These are phyloP conservation scores for Archegozetes longisetosus DNA, from an alignment of 1,140 invertebrate species.

Conservation along the genomic window DNA sequence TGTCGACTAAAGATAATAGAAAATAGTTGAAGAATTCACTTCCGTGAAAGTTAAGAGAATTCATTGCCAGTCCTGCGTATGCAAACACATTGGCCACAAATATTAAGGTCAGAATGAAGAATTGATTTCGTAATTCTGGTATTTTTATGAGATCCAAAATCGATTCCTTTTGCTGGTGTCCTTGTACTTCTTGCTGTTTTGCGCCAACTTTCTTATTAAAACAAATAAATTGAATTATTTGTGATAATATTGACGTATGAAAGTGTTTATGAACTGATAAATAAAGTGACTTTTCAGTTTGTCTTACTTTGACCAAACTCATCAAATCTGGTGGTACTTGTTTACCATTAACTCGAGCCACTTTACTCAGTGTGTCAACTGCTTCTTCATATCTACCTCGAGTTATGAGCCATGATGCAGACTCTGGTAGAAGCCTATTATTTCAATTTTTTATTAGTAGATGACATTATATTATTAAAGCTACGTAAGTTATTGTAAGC, in stretches of 20 bases:
- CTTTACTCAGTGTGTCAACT: slow-evolving; percentile 26
- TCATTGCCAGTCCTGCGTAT: slow-evolving; percentile 23
- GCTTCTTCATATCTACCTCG: slow-evolving; percentile 29
- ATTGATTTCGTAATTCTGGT: slow-evolving; percentile 18
- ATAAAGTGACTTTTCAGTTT: no score
- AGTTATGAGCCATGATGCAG: slow-evolving; percentile 34
- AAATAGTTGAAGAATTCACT: slow-evolving; percentile 43
- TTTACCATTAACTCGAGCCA: slow-evolving; percentile 26
- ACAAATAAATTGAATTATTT: not conserved
- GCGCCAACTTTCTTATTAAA: no score
- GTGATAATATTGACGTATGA: no score
- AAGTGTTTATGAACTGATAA: no score
- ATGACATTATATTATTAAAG: no score
- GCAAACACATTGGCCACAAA: slow-evolving; percentile 17
- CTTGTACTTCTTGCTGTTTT: not conserved
- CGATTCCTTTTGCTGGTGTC: slow-evolving; percentile 10
- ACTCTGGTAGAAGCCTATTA: slow-evolving; percentile 31
- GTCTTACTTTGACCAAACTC: slow-evolving; percentile 7
- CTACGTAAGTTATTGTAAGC: not conserved
- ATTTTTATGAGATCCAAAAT: slow-evolving; percentile 19
- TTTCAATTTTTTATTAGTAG: slow-evolving; percentile 3
- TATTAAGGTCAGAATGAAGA: slow-evolving; percentile 13
- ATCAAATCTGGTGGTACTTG: slow-evolving; percentile 19
- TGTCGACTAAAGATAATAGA: slow-evolving; percentile 33
- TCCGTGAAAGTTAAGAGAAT: slow-evolving; percentile 23